Evolutionary conservation across 2,797 vertebrate genomes (phyloP), one percentile per base, ranked within the genome.

Genomic region (Rhynchotus rufescens): DNA sequence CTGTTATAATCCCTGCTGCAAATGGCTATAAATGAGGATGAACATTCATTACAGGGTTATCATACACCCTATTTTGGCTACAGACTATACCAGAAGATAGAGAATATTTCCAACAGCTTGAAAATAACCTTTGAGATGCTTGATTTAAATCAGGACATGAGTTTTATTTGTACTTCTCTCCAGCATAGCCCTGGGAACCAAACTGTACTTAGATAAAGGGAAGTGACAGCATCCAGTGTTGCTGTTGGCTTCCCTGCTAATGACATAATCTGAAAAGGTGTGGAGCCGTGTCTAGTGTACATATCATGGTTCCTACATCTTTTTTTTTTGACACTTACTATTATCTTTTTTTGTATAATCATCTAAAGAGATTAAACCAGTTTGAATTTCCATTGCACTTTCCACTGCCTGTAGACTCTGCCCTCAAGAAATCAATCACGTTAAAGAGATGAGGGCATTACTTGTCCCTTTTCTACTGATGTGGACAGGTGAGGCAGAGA

Each of bases 1-100:
- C 38, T 73, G 12, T 64, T 86, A 69, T n/a, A 64, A 36, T 49
- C 86, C 65, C 57, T 77, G 44, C 57, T 81, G 10, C 78, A 86
- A 49, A 82, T 49, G 60, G 56, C 40, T 23, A 71, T 67, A 82
- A 93, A 90, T 2, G 3, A 61, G 19, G 30, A 76, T 4, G 5
- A 73, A 15, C 28, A 75, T 84, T 89, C 92, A 88, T 86, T 91
- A 73, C 36, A 88, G 74, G 38, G 56, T 76, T 52, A 15, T 36
- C 62, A 34, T 30, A 77, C 26, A 52, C 69, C 47, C 52, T 74
- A n/a, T 86, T 86, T 88, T 84, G 65, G 40, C 56, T 76, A 57
- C 32, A 62, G 12, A 17, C 60, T 60, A 42, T 90, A 68, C 86
- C 75, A 80, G 40, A 84, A 82, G 49, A 57, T 40, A 5, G 7